Evolutionary conservation across 1,140 invertebrate genomes (phyloP), one percentile per base, ranked within the genome.

Genomic region (Probaryconus sp.): DNA sequence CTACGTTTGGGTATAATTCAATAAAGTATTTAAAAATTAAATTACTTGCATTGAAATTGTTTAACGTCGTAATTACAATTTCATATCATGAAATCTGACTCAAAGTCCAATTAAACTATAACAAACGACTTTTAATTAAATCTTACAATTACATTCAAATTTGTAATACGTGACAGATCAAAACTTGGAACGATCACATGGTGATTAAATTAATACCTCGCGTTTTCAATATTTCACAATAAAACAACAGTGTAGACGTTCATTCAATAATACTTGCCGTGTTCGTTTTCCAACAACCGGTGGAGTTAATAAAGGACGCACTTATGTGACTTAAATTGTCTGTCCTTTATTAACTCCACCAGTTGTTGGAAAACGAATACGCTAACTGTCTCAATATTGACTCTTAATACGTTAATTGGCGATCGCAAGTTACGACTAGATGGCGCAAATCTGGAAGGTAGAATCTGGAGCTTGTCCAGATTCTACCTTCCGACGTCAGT

Each of bases 111-210:
- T 45, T 64, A 30, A 64, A 53, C 40, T 51, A 42, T 45, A 53
- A 45, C 48, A 64, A 30, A 53, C 11, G 40, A 28, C 38, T 64
- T 64, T 64, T 45, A 65, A 65, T 65, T 65, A 65, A 55, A 65
- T 47, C 33, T 47, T 38, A 17, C 61, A 38, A 65, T 47, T 55
- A 38, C 11, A 65, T 30, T 55, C 40, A 47, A 47, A 65, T 65
- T 55, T 55, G 50, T 31, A 48, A 55, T 55, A 65, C 50, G 50
- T 31, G 31, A 45, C 60, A 55, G 20, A 55, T 65, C 61, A 47
- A 48, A 65, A 43, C 48, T 47, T 5, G 9, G n/a, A 35, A 45
- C 21, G 48, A 45, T 45, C 53, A 47, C 47, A 53, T 9, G 31
- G 3, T 35, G 30, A 55, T 65, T 65, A 51, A 65, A 43, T 53